Conservation (phyloP, 2,113 vertebrate genomes). For the Porphyrio hochstetteri region DNA sequence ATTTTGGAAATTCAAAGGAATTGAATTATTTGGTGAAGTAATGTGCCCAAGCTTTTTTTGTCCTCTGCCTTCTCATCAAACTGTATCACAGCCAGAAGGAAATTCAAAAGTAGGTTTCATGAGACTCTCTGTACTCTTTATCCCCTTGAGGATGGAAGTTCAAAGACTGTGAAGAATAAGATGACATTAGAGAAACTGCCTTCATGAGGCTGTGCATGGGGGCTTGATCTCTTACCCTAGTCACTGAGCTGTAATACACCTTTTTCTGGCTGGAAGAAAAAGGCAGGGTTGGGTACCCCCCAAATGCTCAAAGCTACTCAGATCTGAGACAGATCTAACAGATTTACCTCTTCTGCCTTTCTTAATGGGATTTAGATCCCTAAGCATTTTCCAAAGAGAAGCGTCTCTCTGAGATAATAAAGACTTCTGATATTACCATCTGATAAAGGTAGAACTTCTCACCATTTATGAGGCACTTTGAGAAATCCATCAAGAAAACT, state of each 20-base stretch:
- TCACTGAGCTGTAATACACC: neutral
- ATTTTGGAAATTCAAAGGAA: neutral
- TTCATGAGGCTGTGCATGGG: neutral
- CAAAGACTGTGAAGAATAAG: neutral
- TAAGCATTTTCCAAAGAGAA: neutral
- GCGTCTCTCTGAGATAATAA: neutral
- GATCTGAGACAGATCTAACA: neutral
- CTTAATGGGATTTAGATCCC: neutral
- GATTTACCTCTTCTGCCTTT: neutral
- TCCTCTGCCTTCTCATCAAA: neutral
- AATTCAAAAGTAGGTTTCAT: constrained; percentile 1
- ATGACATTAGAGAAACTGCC: neutral
- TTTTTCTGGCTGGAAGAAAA: neutral
- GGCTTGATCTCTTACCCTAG: neutral
- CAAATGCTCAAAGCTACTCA: constrained; percentile 10
- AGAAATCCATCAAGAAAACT: neutral
- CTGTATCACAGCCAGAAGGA: neutral
- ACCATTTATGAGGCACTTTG: neutral
- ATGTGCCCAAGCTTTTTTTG: neutral
- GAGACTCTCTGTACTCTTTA: neutral
- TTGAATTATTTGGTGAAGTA: neutral
- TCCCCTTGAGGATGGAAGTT: neutral
- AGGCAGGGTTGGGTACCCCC: neutral
- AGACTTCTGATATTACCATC: neutral
- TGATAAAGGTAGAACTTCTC: neutral